Conservation (phyloP, 2,888 invertebrate species). For the Aporophyla lueneburgensis region DNA sequence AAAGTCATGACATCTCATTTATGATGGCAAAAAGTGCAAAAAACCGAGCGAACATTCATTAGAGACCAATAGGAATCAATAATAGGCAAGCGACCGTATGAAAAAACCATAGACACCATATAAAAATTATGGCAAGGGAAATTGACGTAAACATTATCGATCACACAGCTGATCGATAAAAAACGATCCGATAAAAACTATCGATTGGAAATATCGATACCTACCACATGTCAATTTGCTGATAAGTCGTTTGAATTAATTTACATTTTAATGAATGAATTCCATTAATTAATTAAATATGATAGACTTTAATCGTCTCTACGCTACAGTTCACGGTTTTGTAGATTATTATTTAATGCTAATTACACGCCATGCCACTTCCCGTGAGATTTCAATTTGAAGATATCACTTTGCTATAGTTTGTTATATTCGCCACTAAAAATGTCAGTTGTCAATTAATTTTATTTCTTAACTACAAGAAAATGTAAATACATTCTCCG, state of each 20-base stretch:
- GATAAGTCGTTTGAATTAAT: constrained; percentile 79
- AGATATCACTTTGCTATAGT: constrained; percentile 7
- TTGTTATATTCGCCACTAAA: constrained; percentile 21
- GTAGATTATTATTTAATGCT: constrained; percentile 55
- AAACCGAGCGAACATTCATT: constrained; percentile 58
- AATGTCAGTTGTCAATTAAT: constrained; percentile 51
- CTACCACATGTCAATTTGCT: constrained; percentile 75
- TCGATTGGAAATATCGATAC: constrained; percentile 67
- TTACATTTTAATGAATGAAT: constrained; percentile 77
- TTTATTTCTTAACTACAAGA: constrained; percentile 51
- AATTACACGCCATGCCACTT: constrained; percentile 44
- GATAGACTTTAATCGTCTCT: constrained; percentile 56
- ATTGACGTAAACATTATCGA: constrained; percentile 72
- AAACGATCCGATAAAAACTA: constrained; percentile 69
- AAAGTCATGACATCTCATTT: constrained; percentile 68
- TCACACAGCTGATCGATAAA: constrained; percentile 71
- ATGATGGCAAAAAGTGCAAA: constrained; percentile 57
- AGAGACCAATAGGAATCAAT: constrained; percentile 48
- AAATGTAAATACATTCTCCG: constrained; percentile 56
- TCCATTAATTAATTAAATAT: constrained; percentile 66
- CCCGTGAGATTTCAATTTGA: constrained; percentile 24
- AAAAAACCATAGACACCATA: constrained; percentile 52
- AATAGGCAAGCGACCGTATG: constrained; percentile 53
- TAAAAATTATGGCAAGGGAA: constrained; percentile 63
- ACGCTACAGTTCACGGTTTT: constrained; percentile 49